Conservation (phyloP, 2,113 vertebrate genomes). For the Cinclus mexicanus region DNA sequence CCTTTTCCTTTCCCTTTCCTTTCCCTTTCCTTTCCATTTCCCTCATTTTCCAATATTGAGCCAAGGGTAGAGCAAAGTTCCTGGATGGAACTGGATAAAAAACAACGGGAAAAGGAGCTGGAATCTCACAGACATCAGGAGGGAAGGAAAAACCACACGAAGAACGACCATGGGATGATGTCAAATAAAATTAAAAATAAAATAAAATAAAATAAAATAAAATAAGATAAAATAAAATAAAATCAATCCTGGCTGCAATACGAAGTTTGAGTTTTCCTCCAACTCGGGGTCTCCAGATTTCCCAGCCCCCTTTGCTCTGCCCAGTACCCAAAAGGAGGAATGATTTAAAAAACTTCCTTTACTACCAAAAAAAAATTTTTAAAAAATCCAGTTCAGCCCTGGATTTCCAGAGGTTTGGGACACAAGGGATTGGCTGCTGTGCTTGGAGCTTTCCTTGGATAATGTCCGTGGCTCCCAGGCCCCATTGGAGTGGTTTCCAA, state of each 20-base stretch:
- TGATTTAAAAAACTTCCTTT: not conserved
- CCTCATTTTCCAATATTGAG: not conserved
- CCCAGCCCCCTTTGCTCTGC: rapidly evolving
- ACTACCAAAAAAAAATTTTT: no score
- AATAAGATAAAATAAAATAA: not conserved
- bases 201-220: not conserved
- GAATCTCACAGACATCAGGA: not conserved
- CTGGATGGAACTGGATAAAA: not conserved
- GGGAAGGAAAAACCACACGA: not conserved
- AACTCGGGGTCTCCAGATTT: not conserved
- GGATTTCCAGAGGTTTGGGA: not conserved
- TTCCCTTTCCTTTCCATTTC: not conserved
- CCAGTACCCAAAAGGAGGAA: not conserved
- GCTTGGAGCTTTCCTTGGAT: not conserved
- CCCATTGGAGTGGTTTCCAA: constrained; percentile 49
- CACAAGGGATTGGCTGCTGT: constrained; percentile 34
- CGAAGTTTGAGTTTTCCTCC: not conserved
- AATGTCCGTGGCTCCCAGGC: constrained; percentile 11
- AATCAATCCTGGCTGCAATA: rapidly evolving
- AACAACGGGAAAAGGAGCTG: not conserved
- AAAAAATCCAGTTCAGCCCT: not conserved
- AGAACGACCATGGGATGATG: rapidly evolving
- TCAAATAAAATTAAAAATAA: not conserved
- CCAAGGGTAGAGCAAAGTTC: not conserved
- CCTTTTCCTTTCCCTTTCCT: no score